Evolutionary conservation across 2,113 vertebrate genomes (phyloP), one percentile per base, ranked within the genome.

Genomic region (Phyllopteryx taeniolatus): DNA sequence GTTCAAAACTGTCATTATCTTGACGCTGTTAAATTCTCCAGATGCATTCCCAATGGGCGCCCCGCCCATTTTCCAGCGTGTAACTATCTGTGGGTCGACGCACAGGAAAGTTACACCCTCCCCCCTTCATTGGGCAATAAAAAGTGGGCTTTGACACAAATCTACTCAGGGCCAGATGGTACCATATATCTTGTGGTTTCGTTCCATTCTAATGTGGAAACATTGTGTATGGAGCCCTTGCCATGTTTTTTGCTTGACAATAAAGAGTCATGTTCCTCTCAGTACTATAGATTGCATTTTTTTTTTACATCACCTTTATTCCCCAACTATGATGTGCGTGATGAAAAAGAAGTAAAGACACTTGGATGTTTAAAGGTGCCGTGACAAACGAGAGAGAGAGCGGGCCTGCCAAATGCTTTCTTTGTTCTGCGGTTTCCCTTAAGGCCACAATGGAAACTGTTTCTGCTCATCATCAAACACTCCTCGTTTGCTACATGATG

Each of bases 101-200:
- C 80, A 85, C 81, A 72, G 79, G 86, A 83, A 84, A 88, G 86
- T 84, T 71, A 88, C 70, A 89, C 83, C 85, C 88, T 74, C 72
- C 74, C 85, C 73, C 82, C 71, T 73, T 78, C 66, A 75, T 81
- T 78, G 71, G 73, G 84, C 85, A 79, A 89, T 91, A 90, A 92
- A 39, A 92, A 91, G 75, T 80, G 77, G 76, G 80, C 77, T 90
- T 87, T 83, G 83, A 88, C 85, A 88, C 83, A 86, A 84, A 91
- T 90, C 80, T 86, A 79, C 80, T 74, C 73, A 80, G 83, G 87
- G 62, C 89, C 90, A 91, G 88, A 92, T 88, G 86, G 78, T 74
- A 76, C 76, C 71, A 74, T 89, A 90, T 86, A 85, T 84, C 77
- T 83, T 73, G 83, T 79, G 84, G 81, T 87, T 90, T 89, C 66